phyloP scores from a whole-genome alignment of 30 jellyfish, hydroid and myxozoan species.

The Mastigias papua region DNA sequence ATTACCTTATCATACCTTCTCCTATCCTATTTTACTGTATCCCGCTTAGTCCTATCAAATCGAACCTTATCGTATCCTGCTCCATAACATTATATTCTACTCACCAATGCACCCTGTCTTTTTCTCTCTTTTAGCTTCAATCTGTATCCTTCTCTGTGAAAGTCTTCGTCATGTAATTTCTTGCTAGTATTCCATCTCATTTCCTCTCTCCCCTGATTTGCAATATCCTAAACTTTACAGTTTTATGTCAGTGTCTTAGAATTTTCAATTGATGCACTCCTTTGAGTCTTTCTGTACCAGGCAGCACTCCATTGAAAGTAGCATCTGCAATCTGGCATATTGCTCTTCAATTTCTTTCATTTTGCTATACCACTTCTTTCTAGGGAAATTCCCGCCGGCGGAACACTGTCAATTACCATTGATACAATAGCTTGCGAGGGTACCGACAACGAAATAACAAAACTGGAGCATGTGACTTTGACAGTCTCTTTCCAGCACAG shows the following conservation, averaged over 20 bases:
- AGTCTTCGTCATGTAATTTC: too few species aligned
- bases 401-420: slow-evolving; percentile 94
- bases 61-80: not conserved
- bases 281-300: not conserved
- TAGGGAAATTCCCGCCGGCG: slow-evolving; percentile 99
- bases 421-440: slow-evolving; percentile 99
- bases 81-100: too few species aligned
- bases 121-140: too few species aligned
- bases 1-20: not conserved
- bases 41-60: not conserved
- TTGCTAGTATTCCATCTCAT: too few species aligned
- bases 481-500: slow-evolving; percentile 99
- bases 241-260: too few species aligned
- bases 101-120: too few species aligned
- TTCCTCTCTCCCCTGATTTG: too few species aligned
- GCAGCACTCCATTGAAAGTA: not conserved
- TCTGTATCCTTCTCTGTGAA: too few species aligned
- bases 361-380: not conserved
- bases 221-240: too few species aligned
- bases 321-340: not conserved
- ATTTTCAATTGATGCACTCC: too few species aligned
- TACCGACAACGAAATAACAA: slow-evolving; percentile 92
- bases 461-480: slow-evolving; percentile 95
- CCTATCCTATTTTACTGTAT: not conserved
- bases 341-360: not conserved